phyloP scores from a whole-genome alignment of 2,888 invertebrate species.

The Drosophila pegasa region DNA sequence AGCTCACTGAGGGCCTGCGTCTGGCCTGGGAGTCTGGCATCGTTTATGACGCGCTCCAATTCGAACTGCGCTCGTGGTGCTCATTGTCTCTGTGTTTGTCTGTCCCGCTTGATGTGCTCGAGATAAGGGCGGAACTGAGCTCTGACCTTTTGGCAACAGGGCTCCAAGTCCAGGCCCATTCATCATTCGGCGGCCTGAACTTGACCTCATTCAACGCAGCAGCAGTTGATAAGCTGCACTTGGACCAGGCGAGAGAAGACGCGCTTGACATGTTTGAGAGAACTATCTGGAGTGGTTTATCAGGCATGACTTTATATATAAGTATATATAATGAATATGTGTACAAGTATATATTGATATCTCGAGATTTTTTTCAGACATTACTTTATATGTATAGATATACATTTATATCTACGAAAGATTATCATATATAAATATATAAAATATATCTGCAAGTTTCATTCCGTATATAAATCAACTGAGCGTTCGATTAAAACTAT shows the following conservation, averaged over 20 bases:
- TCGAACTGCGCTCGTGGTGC: slow-evolving; percentile 17
- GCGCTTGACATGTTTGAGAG: too few relatives aligned
- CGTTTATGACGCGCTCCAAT: slow-evolving; percentile 19
- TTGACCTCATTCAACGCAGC: slow-evolving; percentile 26
- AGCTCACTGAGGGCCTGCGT: slow-evolving; percentile 42
- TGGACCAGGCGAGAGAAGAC: not conserved
- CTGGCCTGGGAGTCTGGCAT: slow-evolving; percentile 14
- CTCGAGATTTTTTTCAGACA: too few relatives aligned
- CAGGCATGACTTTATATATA: not conserved
- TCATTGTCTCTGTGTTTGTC: slow-evolving; percentile 13
- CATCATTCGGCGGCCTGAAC: slow-evolving; percentile 22
- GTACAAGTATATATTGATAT: too few relatives aligned
- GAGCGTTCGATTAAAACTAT: too few relatives aligned
- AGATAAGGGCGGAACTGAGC: slow-evolving; percentile 38
- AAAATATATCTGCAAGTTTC: too few relatives aligned
- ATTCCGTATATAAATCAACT: too few relatives aligned
- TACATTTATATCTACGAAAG: too few relatives aligned
- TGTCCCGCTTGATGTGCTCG: slow-evolving; percentile 20
- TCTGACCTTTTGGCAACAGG: slow-evolving; percentile 23
- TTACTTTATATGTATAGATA: too few relatives aligned
- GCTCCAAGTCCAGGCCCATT: not conserved
- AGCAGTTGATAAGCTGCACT: slow-evolving; percentile 14
- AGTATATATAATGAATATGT: not conserved
- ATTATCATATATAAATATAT: too few relatives aligned
- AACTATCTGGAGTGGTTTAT: not conserved